Conservation (phyloP, 64 coral and sea anemone species). For the Astreopora myriophthalma region DNA sequence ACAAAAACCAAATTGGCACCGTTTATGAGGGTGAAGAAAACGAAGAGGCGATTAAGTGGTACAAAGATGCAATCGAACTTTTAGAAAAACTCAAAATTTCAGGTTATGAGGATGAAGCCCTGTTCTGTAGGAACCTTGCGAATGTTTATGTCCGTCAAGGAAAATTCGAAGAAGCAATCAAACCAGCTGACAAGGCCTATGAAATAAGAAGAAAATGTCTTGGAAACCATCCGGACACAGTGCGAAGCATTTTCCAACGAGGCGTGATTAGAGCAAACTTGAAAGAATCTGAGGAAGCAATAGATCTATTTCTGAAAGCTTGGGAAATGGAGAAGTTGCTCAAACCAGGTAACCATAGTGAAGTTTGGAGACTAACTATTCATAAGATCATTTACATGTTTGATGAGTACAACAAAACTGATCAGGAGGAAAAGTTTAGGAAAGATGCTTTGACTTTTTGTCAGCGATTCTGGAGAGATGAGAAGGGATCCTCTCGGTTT, state of each 20-base stretch:
- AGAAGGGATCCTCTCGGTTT: background rate
- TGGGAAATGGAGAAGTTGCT: conserved; percentile 48
- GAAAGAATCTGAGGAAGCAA: background rate
- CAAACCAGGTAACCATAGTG: background rate
- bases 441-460: background rate
- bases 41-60: background rate
- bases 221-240: conserved; percentile 2
- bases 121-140: conserved; percentile 32
- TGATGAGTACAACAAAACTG: too few species aligned
- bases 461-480: background rate
- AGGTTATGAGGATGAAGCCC: background rate
- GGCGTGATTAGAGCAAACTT: background rate
- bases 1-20: conserved; percentile 25
- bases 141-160: background rate
- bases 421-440: background rate
- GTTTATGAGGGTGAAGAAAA: background rate
- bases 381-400: background rate
- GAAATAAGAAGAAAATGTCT: conserved; percentile 7
- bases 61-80: conserved; percentile 41
- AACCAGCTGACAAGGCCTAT: conserved; percentile 14
- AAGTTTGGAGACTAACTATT: background rate
- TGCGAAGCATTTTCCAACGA: conserved; percentile 50
- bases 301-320: conserved; percentile 23
- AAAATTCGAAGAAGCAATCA: background rate
- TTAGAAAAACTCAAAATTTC: conserved; percentile 18